Percentiles rank a stretch among this genome's conserved stretches.
Evolutionary conservation across 2,113 vertebrate genomes (phyloP).

Genomic region (Passerina amoena): DNA sequence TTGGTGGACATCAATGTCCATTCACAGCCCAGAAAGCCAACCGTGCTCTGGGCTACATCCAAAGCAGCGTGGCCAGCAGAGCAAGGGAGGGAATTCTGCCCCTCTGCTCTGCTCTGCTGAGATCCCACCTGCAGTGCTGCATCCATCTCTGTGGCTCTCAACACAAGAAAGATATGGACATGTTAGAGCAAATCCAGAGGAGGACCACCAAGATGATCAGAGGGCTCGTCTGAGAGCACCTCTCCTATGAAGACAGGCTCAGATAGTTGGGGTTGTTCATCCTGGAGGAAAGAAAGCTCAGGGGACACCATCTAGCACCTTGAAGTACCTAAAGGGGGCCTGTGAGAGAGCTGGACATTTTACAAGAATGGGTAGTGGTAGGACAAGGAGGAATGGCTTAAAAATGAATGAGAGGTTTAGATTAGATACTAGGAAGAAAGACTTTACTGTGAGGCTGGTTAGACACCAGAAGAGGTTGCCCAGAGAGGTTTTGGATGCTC

Average conservation of each 20-base stretch:
- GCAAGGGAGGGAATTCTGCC: not conserved
- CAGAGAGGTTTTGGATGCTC: not conserved
- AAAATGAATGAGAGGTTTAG: not conserved
- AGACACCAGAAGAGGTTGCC: not conserved
- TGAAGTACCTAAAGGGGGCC: not conserved
- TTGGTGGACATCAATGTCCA: fast-evolving
- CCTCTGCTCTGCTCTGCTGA: not conserved
- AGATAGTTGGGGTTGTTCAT: not conserved
- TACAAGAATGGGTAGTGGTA: not conserved
- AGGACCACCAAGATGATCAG: not conserved
- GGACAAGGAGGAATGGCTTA: not conserved
- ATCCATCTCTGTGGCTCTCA: not conserved
- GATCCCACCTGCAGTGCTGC: not conserved
- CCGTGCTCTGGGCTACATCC: fast-evolving
- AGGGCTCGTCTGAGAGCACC: not conserved
- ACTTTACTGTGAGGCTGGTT: not conserved
- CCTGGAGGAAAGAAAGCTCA: not conserved
- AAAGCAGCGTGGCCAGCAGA: not conserved
- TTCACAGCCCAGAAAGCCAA: not conserved
- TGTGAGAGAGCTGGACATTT: not conserved
- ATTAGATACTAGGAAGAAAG: not conserved
- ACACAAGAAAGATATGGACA: not conserved
- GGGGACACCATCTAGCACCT: not conserved
- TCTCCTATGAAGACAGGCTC: not conserved
- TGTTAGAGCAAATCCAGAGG: not conserved